phyloP scores from a whole-genome alignment of 2,113 vertebrate genomes.

The Brachirus orientalis region DNA sequence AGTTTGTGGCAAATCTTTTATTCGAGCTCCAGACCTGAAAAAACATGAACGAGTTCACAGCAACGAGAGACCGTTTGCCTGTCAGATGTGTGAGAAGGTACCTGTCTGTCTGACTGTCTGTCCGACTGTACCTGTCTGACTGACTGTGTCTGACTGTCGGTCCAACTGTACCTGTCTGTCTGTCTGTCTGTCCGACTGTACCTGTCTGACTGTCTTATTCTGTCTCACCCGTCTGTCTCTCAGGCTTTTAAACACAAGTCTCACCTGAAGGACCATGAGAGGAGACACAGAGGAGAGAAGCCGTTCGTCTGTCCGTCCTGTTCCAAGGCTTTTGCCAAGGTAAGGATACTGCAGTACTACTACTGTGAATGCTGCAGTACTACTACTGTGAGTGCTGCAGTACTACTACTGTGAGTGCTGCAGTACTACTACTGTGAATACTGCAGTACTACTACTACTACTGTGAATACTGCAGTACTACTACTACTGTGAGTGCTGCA shows the following conservation, averaged over 20 bases:
- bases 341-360: constrained; percentile 7
- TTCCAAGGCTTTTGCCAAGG: constrained; percentile 77
- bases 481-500: too few relatives aligned
- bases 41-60: constrained; percentile 77
- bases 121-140: not conserved
- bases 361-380: not conserved
- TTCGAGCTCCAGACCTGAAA: constrained; percentile 75
- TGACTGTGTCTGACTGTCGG: not conserved
- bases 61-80: constrained; percentile 75
- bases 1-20: constrained; percentile 77
- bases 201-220: constrained; percentile 5
- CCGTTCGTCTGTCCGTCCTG: constrained; percentile 73
- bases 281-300: constrained; percentile 76
- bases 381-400: too few relatives aligned
- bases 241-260: constrained; percentile 78
- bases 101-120: not conserved
- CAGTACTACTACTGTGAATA: not conserved
- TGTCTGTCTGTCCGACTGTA: not conserved
- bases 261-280: constrained; percentile 76
- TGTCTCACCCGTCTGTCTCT: not conserved
- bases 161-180: not conserved
- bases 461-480: too few relatives aligned
- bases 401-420: too few relatives aligned
- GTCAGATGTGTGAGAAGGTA: constrained; percentile 79
- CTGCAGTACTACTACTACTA: not conserved